These are phyloP conservation scores for Hemithea aestivaria DNA, from an alignment of 2,888 invertebrate genomes.

Conservation along the genomic window DNA sequence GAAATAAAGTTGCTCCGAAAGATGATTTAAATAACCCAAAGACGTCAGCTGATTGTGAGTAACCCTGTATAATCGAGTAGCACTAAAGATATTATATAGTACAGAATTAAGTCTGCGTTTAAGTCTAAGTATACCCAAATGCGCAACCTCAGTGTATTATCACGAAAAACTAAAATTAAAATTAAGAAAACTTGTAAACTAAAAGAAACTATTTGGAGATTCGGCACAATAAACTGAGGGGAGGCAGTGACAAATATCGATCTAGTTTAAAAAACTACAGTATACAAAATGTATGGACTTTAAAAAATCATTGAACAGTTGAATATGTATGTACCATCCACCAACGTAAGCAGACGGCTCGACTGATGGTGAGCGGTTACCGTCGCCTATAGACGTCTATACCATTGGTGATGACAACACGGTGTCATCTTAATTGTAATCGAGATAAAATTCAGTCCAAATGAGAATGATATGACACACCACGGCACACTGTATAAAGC, in stretches of 20 bases:
- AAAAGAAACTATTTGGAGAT: constrained; percentile 19
- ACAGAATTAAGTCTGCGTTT: constrained; percentile 41
- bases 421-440: no score
- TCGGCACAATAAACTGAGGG: constrained; percentile 54
- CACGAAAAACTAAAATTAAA: constrained; percentile 34
- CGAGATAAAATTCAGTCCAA: no score
- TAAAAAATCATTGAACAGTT: not conserved
- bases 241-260: constrained; percentile 41
- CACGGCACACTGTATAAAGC: no score
- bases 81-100: constrained; percentile 33
- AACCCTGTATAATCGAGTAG: constrained; percentile 36
- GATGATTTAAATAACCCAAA: no score
- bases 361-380: no score
- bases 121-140: constrained; percentile 49
- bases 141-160: constrained; percentile 53
- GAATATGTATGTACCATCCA: not conserved
- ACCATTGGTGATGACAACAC: no score
- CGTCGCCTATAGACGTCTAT: no score
- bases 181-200: no score
- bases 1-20: no score
- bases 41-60: no score
- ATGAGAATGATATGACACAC: no score
- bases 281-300: constrained; percentile 8
- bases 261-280: constrained; percentile 12
- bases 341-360: no score